These are phyloP conservation scores for Drosophila bocqueti DNA, from an alignment of 1,140 invertebrate genomes.

Conservation along the genomic window DNA sequence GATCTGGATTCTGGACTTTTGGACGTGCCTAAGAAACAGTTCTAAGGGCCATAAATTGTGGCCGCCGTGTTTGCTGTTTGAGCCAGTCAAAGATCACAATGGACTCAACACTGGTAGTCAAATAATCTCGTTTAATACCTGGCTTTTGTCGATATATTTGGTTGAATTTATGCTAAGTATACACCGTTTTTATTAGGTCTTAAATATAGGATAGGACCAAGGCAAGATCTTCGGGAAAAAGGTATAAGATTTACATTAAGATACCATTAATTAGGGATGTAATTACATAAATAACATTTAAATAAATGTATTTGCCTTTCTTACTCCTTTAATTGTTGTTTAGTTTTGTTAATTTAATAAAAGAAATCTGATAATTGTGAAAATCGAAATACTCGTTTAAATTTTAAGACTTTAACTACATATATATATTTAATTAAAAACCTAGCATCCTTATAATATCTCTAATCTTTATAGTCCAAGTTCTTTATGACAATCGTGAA, in stretches of 20 bases:
- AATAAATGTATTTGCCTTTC: neutral
- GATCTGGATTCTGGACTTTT: slow-evolving; percentile 23
- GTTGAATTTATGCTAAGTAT: slow-evolving; percentile 40
- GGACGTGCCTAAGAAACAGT: slow-evolving; percentile 63
- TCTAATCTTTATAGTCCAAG: neutral
- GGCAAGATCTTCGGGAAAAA: neutral
- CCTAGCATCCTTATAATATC: neutral
- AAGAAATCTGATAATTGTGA: too few relatives aligned
- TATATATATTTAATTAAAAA: neutral
- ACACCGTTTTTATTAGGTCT: slow-evolving; percentile 3
- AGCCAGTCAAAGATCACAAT: slow-evolving; percentile 58
- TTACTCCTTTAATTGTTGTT: too few relatives aligned
- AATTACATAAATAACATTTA: neutral
- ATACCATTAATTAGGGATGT: neutral
- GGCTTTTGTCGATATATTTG: slow-evolving; percentile 29
- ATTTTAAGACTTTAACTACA: neutral
- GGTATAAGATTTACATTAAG: neutral
- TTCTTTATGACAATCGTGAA: neutral
- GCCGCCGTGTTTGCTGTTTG: slow-evolving; percentile 43
- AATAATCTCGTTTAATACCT: slow-evolving; percentile 78
- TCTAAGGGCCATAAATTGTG: slow-evolving; percentile 79
- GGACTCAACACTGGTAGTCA: slow-evolving; percentile 76
- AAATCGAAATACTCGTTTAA: neutral
- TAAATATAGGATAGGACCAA: neutral
- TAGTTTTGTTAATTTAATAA: too few relatives aligned